Percentiles rank a stretch among this genome's conserved stretches.
Evolutionary conservation across 2,113 vertebrate genomes (phyloP).

Genomic region (Puma concolor): DNA sequence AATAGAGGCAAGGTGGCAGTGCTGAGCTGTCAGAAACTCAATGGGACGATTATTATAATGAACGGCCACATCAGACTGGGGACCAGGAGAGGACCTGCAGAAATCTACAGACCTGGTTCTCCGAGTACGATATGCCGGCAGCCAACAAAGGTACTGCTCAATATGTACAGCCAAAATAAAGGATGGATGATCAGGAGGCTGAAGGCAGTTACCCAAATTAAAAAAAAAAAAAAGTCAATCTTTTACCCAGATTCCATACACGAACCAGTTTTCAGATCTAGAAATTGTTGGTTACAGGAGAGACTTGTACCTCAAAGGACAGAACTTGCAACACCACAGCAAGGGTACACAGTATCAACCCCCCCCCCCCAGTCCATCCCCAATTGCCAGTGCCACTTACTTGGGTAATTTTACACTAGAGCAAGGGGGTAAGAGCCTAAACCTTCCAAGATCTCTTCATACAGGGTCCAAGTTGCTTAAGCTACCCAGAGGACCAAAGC

Average conservation of each 20-base stretch:
- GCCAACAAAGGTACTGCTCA: neutral
- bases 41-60: constrained; percentile 14
- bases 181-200: neutral
- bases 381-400: neutral
- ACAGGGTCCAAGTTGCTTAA: neutral
- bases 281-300: neutral
- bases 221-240: neutral
- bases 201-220: neutral
- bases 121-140: neutral
- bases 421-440: neutral
- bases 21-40: neutral
- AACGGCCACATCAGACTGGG: neutral
- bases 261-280: neutral
- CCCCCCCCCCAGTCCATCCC: too few relatives aligned
- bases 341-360: neutral
- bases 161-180: neutral
- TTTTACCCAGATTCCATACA: neutral
- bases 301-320: neutral
- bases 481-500: neutral
- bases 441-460: neutral
- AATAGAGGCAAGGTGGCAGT: neutral
- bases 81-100: neutral
- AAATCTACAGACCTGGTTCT: neutral
- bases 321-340: neutral
- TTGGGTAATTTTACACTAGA: neutral